Evolutionary conservation across 2,797 vertebrate species (phyloP), one percentile per base, ranked within the genome.

Genomic region (Manis javanica): DNA sequence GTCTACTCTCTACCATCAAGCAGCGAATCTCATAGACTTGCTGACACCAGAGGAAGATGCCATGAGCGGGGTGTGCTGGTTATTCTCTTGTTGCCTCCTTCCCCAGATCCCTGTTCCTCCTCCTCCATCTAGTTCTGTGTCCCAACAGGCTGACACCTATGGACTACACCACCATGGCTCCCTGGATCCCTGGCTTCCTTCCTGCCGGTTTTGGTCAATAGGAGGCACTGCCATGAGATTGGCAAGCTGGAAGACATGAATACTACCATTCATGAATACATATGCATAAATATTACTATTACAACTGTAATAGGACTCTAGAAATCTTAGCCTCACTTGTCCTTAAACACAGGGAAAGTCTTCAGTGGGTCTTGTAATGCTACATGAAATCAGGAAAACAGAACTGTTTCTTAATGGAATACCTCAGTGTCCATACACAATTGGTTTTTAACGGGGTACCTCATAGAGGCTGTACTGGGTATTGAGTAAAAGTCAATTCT

Each of bases 11-110:
- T 12, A 13, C 49, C 71, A 15, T 39, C 72, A 53, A 68, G 51
- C 51, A 51, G 53, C 31, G 29, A 24, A 75, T 23, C 51, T 71
- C 74, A 7, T 3, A 3, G 68, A 5, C 31, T 72, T n/a, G 5
- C 14, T 46, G 74, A 87, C 34, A 19, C 3, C 74, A 69, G 75
- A 49, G n/a, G 23, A 18, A 37, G 26, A 16, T 39, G 19, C 26
- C 26, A 0, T 18, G n/a, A 53, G 63, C 9, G 14, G 15, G 0
- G 7, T 11, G 1, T 51, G 29, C 64, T 31, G 11, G 14, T 39
- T 3, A 9, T 8, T 19, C 26, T 61, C 26, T 46, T 68, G 53
- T 16, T 3, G 14, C 11, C 15, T 34, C 57, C 23, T 31, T 83
- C 18, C 55, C n/a, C 14, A 15, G 31, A 3, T n/a, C 37, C 49